phyloP scores from a whole-genome alignment of 2,113 vertebrate species.

The Microtus pennsylvanicus region DNA sequence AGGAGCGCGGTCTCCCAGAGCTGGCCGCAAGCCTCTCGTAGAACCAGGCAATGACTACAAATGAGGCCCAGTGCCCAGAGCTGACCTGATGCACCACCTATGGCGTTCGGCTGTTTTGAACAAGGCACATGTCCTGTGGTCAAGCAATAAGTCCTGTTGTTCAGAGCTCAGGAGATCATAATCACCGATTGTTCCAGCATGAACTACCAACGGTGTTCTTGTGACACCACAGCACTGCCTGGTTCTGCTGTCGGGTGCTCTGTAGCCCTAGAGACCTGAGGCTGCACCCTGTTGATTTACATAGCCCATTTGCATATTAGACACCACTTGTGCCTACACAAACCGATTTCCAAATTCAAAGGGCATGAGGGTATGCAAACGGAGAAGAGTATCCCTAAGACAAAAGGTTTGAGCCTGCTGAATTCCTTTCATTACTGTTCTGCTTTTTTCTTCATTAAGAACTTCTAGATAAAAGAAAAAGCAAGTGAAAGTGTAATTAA shows the following conservation, averaged over 20 bases:
- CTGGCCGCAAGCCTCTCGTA: background rate
- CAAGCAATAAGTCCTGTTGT: accelerated
- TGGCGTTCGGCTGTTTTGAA: no score
- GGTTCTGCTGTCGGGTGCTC: background rate
- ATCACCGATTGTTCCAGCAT: accelerated
- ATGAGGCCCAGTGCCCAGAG: no score
- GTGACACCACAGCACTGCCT: no score
- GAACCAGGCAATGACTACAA: background rate
- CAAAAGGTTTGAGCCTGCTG: background rate
- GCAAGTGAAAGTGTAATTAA: background rate
- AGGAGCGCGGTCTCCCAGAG: accelerated
- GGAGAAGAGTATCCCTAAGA: background rate
- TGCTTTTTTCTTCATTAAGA: background rate
- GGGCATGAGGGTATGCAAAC: accelerated
- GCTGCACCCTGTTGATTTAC: no score
- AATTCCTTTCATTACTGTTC: background rate
- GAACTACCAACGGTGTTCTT: accelerated
- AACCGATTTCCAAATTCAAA: accelerated
- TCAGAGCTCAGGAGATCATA: accelerated
- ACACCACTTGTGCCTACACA: background rate
- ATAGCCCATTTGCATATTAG: background rate
- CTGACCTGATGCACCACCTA: background rate
- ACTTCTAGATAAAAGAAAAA: background rate
- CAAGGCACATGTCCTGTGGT: accelerated
- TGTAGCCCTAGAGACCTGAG: background rate